Base-by-base conservation (phyloP, 2,797 vertebrate genomes). In the Microtus agrestis region DNA sequence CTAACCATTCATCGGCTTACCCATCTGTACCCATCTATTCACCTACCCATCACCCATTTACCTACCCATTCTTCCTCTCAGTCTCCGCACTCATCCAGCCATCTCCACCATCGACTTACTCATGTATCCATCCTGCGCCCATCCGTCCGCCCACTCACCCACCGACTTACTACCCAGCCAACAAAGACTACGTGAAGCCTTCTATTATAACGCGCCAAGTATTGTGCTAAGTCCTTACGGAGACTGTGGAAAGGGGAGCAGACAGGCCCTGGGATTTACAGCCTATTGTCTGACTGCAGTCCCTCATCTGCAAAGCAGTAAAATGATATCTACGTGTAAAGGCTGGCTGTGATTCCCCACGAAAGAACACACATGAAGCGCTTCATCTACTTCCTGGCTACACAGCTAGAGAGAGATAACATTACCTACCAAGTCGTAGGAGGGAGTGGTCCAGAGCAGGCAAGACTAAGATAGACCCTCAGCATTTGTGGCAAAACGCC, bases 371-470 rank as follows among this genome's bases (percentile, higher is more conserved):
- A 21, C 0, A 37, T 0, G 37, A 61, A 74, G 37, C 46, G 25
- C 23, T 29, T 1, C 34, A 92, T 71, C 80, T 48, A 34, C 10
- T 6, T 89, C 79, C 96, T 77, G 74, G 81, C 81, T 79, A 21
- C 46, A 63, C 0, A 74, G 51, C 63, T 86, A 21, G 31, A 63
- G 69, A 74, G 21, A 14, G 40, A 25, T 86, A 27, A 73, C 13
- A 43, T 17, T 86, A 93, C 93, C 88, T 95, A 95, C 97, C 67
- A 31, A 59, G 51, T 69, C 79, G 89, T 15, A 51, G 15, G 73
- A 87, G 80, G 43, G 65, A 85, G 80, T 12, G 65, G 77, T 63
- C 82, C 78, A 34, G 65, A 67, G 87, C 56, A 48, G 89, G n/a
- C 11, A 63, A 88, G 88, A 21, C 92, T 76, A 46, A 8, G 78